phyloP scores from a whole-genome alignment of 2,888 invertebrate genomes.

The Drosophila acutilabella region DNA sequence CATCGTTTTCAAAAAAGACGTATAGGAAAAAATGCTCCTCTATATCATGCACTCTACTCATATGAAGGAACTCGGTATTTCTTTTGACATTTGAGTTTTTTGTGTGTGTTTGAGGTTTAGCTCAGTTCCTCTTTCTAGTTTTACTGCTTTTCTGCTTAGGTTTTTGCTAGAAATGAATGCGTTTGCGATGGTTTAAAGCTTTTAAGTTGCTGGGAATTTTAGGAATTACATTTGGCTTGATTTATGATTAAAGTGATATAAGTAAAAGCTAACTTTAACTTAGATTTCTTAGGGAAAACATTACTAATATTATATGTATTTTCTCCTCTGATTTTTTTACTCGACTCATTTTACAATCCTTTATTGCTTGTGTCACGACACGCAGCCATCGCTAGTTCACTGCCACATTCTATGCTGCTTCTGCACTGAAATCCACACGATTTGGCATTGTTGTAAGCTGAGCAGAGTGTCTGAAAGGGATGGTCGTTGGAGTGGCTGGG shows the following conservation, averaged over 20 bases:
- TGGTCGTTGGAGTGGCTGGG: slow-evolving; percentile 24
- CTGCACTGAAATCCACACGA: slow-evolving; percentile 31
- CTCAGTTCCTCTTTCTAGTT: background rate
- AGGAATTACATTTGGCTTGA: no score
- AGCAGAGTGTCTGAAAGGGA: slow-evolving; percentile 27
- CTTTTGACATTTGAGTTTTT: slow-evolving; percentile 59
- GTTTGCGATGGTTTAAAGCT: background rate
- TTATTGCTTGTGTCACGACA: slow-evolving; percentile 13
- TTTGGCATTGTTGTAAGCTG: slow-evolving; percentile 53
- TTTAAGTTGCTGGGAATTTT: no score
- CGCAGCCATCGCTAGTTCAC: slow-evolving; percentile 8
- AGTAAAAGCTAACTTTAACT: no score
- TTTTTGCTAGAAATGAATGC: background rate
- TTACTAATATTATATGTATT: no score
- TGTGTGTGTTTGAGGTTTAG: slow-evolving; percentile 4
- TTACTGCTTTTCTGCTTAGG: slow-evolving; percentile 7
- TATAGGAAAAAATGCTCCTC: slow-evolving; percentile 41
- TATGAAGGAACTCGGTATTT: background rate
- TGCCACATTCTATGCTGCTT: slow-evolving; percentile 35
- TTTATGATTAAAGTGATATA: no score
- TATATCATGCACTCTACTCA: slow-evolving; percentile 45
- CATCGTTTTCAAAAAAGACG: slow-evolving; percentile 49
- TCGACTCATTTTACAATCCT: background rate
- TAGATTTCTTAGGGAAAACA: no score
- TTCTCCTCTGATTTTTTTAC: no score